Evolutionary conservation across 2,113 vertebrate genomes (phyloP).

Genomic region (Nyctibius bracteatus): DNA sequence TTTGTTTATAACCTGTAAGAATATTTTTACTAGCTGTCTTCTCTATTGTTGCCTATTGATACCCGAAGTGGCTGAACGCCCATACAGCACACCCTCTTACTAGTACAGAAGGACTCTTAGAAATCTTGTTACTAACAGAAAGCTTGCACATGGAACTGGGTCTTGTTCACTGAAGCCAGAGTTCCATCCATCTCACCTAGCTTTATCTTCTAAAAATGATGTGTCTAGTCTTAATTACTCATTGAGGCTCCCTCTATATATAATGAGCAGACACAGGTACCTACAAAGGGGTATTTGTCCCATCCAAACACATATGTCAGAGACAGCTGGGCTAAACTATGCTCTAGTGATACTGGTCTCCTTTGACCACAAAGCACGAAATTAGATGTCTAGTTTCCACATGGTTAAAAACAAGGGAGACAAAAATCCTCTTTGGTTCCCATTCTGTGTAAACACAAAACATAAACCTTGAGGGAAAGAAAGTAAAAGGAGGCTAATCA

Average conservation of each 20-base stretch:
- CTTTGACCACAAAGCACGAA: conserved; percentile 56
- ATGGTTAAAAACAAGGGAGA: conserved; percentile 10
- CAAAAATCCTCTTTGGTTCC: conserved; percentile 3
- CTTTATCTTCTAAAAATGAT: neutral
- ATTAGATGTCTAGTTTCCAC: conserved; percentile 47
- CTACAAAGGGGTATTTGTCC: conserved; percentile 21
- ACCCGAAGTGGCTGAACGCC: neutral
- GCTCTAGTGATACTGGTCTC: neutral
- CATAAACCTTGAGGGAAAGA: neutral
- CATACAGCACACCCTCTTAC: fast-evolving
- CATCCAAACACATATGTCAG: conserved; percentile 3
- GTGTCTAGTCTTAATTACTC: neutral
- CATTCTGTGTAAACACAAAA: conserved; percentile 7
- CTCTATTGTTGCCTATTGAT: neutral
- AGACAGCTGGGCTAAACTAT: neutral
- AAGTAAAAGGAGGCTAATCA: neutral
- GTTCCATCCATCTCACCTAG: neutral
- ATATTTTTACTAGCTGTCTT: neutral
- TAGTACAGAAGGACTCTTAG: neutral
- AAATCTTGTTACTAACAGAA: neutral
- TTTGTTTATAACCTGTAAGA: neutral
- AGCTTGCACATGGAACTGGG: neutral
- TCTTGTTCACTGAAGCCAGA: conserved; percentile 4
- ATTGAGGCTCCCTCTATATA: neutral
- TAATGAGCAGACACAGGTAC: neutral